Evolutionary conservation across 2,113 vertebrate genomes (phyloP).

Genomic region (Psophia crepitans): DNA sequence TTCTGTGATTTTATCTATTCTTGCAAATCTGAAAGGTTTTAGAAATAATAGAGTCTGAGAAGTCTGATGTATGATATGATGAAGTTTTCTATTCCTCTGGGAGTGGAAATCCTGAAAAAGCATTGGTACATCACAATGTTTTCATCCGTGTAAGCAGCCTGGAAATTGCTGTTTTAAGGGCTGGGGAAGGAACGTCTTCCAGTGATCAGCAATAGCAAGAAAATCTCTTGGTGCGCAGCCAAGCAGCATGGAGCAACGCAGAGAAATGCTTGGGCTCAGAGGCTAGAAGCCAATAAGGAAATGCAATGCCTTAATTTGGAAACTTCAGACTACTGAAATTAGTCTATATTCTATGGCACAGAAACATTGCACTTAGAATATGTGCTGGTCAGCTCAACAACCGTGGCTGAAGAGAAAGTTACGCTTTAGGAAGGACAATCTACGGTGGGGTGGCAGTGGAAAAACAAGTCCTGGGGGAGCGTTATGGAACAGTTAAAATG

Average conservation of each 20-base stretch:
- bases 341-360: neutral
- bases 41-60: neutral
- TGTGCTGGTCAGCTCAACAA: neutral
- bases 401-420: neutral
- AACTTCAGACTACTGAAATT: neutral
- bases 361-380: neutral
- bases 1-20: neutral
- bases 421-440: neutral
- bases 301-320: neutral
- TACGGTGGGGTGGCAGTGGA: neutral
- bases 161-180: neutral
- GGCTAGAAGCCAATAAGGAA: neutral
- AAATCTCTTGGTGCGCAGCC: neutral
- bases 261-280: neutral
- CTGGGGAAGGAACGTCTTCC: neutral
- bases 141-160: neutral
- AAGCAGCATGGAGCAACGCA: neutral
- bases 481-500: neutral
- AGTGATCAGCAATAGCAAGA: neutral
- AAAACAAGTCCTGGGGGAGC: neutral
- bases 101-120: neutral
- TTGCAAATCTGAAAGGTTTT: neutral
- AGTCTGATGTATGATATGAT: neutral
- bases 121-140: neutral
- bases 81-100: neutral